Conservation (phyloP, 2,888 invertebrate genomes). For the Drosophila fungiperda region DNA sequence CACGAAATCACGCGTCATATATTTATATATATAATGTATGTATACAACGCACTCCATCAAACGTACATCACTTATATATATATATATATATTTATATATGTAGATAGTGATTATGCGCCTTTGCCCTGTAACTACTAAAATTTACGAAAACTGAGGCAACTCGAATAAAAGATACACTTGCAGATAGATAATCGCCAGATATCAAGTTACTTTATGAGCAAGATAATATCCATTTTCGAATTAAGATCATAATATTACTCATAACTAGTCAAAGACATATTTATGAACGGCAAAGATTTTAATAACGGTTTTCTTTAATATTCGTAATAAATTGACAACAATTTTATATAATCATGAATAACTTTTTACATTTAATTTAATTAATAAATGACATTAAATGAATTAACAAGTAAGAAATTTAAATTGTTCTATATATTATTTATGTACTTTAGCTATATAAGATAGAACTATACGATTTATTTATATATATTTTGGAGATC, state of each 20-base stretch:
- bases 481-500: not conserved
- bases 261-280: not conserved
- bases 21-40: conserved; percentile 6
- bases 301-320: no score
- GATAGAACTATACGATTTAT: not conserved
- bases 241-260: not conserved
- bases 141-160: not conserved
- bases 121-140: conserved; percentile 30
- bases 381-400: not conserved
- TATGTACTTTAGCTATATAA: not conserved
- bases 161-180: conserved; percentile 9
- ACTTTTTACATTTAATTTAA: not conserved
- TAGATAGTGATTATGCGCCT: conserved; percentile 40
- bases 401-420: not conserved
- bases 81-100: not conserved
- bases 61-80: not conserved
- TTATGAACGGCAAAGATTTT: no score
- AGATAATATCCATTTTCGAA: not conserved
- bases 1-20: conserved; percentile 61
- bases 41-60: not conserved
- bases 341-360: no score
- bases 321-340: no score
- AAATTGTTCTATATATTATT: not conserved
- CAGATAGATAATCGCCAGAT: not conserved
- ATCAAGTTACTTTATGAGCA: not conserved